phyloP scores from a whole-genome alignment of 2,888 invertebrate species.

The Sinohyriopsis cumingii region DNA sequence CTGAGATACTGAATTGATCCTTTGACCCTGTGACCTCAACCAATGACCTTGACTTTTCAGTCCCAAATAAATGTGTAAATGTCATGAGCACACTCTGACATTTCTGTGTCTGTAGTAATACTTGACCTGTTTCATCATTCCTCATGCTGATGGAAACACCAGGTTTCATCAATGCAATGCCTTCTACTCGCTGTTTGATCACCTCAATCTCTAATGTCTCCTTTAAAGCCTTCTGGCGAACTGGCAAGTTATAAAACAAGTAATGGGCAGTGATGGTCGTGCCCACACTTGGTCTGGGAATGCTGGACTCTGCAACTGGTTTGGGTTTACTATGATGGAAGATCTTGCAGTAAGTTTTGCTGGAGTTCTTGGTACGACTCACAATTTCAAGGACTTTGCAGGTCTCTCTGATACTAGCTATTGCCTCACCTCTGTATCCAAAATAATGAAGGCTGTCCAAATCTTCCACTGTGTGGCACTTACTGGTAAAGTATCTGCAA shows the following conservation, averaged over 20 bases:
- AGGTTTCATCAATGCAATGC: slow-evolving; percentile 79
- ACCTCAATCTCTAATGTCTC: slow-evolving; percentile 76
- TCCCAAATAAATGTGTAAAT: slow-evolving; percentile 74
- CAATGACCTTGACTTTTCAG: slow-evolving; percentile 70
- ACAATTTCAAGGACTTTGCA: slow-evolving; percentile 78
- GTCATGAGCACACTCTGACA: slow-evolving; percentile 76
- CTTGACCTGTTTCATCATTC: slow-evolving; percentile 78
- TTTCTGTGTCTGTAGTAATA: slow-evolving; percentile 78
- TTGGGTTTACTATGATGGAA: slow-evolving; percentile 75
- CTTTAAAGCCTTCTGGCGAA: slow-evolving; percentile 77
- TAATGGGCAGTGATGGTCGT: slow-evolving; percentile 82
- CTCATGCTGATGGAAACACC: slow-evolving; percentile 80
- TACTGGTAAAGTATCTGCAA: slow-evolving; percentile 79
- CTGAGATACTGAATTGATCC: slow-evolving; percentile 75
- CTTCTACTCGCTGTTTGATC: slow-evolving; percentile 77
- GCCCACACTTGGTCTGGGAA: slow-evolving; percentile 79
- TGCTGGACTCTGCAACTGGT: slow-evolving; percentile 62
- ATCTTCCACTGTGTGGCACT: slow-evolving; percentile 76
- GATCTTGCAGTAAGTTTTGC: slow-evolving; percentile 77
- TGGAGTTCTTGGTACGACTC: slow-evolving; percentile 73
- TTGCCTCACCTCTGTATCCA: slow-evolving; percentile 81
- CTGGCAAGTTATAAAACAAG: slow-evolving; percentile 79
- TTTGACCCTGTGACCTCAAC: slow-evolving; percentile 71
- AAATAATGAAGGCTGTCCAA: slow-evolving; percentile 76
- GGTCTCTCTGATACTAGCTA: slow-evolving; percentile 78